A percentile compares a stretch with the other conserved stretches of the same genome.
Conservation (phyloP, 2,888 invertebrate species). For the Tromatobia lineatoria region DNA sequence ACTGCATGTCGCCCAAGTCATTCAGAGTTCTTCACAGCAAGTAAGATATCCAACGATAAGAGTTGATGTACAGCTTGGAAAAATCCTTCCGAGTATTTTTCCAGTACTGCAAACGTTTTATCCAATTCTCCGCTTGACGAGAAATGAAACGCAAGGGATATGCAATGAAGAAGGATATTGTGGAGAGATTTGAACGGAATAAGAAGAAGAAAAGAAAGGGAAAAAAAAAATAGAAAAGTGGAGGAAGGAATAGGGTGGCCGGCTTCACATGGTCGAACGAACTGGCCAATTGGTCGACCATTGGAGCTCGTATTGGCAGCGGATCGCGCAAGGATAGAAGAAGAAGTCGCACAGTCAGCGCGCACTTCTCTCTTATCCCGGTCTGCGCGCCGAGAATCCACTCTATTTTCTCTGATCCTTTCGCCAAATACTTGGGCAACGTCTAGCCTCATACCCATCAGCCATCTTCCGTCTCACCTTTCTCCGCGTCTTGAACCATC, state of each 20-base stretch:
- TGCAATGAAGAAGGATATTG: conserved; percentile 23
- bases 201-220: conserved; percentile 54
- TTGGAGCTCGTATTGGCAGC: conserved; percentile 79
- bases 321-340: conserved; percentile 77
- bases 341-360: conserved; percentile 78
- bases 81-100: conserved; percentile 10
- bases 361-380: conserved; percentile 71
- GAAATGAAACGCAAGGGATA: conserved; percentile 36
- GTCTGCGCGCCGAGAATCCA: conserved; percentile 55
- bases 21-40: conserved; percentile 95
- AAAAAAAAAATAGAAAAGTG: conserved; percentile 63
- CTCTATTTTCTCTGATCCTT: conserved; percentile 57
- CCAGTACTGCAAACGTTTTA: conserved; percentile 8
- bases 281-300: conserved; percentile 84
- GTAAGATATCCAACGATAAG: conserved; percentile 86
- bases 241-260: conserved; percentile 69
- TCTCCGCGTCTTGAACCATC: conserved; percentile 48
- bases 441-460: conserved; percentile 35
- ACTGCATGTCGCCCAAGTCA: conserved; percentile 97
- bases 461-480: conserved; percentile 4
- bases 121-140: conserved; percentile 30
- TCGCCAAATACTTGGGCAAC: conserved; percentile 51
- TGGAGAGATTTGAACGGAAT: neutral
- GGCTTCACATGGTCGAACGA: conserved; percentile 80
- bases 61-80: neutral